These are phyloP conservation scores for Drosophila melanogaster DNA, from an alignment of 1,140 invertebrate species.

Conservation along the genomic window DNA sequence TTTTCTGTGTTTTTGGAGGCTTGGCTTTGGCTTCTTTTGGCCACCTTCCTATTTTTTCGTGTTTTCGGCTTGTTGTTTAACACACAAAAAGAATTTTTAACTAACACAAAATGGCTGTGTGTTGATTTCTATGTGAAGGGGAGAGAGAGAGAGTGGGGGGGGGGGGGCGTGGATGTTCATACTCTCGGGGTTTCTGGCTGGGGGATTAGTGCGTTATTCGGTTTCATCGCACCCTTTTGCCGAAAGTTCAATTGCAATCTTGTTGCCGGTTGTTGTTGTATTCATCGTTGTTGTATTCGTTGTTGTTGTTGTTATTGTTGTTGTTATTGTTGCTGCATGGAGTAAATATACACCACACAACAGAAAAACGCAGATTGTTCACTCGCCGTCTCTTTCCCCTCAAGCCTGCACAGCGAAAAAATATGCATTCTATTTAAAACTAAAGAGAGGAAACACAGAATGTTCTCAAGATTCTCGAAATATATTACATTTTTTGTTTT, in stretches of 20 bases:
- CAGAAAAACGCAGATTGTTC: conserved; percentile 4
- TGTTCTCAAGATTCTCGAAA: too few relatives aligned
- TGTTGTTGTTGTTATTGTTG: background rate
- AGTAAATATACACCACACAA: conserved; percentile 11
- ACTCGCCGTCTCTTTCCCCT: background rate
- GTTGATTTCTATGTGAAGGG: conserved; percentile 62
- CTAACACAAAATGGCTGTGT: conserved; percentile 71
- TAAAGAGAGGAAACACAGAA: too few relatives aligned
- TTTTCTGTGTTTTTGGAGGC: conserved; percentile 9
- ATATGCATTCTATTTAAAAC: background rate
- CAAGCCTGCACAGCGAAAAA: conserved; percentile 1
- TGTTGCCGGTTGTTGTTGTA: conserved; percentile 12
- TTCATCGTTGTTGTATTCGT: background rate
- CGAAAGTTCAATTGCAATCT: conserved; percentile 74
- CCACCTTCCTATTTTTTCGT: conserved; percentile 15
- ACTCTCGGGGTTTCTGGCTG: conserved; percentile 30
- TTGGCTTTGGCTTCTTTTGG: conserved; percentile 21
- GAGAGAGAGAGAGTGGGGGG: too few relatives aligned
- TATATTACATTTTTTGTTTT: too few relatives aligned
- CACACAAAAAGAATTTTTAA: conserved; percentile 81
- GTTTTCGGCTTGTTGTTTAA: conserved; percentile 26
- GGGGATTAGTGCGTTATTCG: conserved; percentile 54
- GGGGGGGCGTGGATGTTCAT: background rate
- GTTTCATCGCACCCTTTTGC: conserved; percentile 21
- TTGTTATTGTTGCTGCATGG: background rate